Conservation (phyloP, 2,113 vertebrate species). For the Anoura caudifer region DNA sequence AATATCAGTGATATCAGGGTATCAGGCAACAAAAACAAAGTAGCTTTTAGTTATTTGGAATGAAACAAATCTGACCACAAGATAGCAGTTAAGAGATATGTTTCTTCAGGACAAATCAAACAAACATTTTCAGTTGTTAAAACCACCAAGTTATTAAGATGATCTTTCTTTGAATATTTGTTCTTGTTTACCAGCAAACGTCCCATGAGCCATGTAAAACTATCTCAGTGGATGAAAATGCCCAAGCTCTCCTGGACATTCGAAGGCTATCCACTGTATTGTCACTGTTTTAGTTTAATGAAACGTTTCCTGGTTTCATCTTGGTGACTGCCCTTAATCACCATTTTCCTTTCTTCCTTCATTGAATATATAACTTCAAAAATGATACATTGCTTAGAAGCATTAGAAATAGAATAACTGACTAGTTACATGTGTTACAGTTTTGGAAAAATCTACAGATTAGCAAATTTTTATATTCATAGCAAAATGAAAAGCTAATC, state of each 20-base stretch:
- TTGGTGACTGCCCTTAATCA: background rate
- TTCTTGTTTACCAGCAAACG: background rate
- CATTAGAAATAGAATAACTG: background rate
- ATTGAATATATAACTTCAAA: background rate
- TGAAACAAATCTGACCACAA: background rate
- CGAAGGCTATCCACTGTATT: background rate
- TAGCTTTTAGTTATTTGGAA: constrained; percentile 23
- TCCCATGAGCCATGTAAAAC: background rate
- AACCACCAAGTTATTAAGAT: background rate
- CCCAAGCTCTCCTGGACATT: background rate
- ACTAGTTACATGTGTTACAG: background rate
- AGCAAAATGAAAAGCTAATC: background rate
- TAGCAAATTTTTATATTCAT: constrained; percentile 5
- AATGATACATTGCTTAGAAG: background rate
- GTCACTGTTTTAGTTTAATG: background rate
- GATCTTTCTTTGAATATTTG: background rate
- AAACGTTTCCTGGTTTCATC: background rate
- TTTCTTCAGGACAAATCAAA: constrained; percentile 26
- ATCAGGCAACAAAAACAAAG: background rate
- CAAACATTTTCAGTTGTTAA: background rate
- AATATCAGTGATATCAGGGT: background rate
- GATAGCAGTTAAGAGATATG: background rate
- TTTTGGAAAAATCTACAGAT: background rate
- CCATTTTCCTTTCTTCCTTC: background rate
- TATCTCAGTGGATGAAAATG: background rate